phyloP scores from a whole-genome alignment of 2,113 vertebrate genomes.

The Micronycteris hirsuta region DNA sequence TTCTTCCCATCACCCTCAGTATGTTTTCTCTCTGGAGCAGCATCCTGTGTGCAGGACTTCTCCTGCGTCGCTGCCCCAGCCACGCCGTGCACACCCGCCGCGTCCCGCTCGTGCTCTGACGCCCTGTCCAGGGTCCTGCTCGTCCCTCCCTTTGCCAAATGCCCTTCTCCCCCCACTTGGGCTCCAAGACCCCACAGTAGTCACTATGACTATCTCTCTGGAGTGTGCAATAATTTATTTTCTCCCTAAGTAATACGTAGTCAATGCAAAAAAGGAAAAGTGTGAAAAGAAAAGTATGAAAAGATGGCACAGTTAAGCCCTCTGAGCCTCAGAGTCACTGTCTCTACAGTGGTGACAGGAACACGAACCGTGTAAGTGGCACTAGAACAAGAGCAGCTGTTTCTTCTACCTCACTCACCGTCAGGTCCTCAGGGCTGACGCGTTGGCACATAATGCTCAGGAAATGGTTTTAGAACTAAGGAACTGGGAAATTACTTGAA shows the following conservation, averaged over 20 bases:
- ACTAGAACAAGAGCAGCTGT: neutral
- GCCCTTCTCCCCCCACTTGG: fast-evolving
- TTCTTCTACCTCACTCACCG: neutral
- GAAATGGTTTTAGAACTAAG: neutral
- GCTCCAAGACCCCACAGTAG: neutral
- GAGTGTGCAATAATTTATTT: neutral
- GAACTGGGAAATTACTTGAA: neutral
- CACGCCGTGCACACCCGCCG: neutral
- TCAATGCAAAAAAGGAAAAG: neutral
- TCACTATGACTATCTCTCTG: neutral
- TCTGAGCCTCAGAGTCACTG: neutral
- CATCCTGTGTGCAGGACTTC: neutral
- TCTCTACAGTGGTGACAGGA: neutral
- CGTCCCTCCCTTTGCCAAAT: fast-evolving
- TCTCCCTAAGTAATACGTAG: neutral
- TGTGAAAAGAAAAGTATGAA: neutral
- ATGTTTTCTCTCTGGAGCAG: neutral
- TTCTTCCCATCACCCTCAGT: neutral
- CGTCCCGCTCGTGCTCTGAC: neutral
- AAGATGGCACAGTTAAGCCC: neutral
- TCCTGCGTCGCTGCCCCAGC: neutral
- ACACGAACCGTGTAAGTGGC: neutral
- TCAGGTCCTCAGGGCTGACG: neutral
- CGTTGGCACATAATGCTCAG: neutral
- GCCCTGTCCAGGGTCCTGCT: neutral